These are phyloP conservation scores for Amphilophus citrinellus DNA, from an alignment of 2,113 vertebrate species.

Conservation along the genomic window DNA sequence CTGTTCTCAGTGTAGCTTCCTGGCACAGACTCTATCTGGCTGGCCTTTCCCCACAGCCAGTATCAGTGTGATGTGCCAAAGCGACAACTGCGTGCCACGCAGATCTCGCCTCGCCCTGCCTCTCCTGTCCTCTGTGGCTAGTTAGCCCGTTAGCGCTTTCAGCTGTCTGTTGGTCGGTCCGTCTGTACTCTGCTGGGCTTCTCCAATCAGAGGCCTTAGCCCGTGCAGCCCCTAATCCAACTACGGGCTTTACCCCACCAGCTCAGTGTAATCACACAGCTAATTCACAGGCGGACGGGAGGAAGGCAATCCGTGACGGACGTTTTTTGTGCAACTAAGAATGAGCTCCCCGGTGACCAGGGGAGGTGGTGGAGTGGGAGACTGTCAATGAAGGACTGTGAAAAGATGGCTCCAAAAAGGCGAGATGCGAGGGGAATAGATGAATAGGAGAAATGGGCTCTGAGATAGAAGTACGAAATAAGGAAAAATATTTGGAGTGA, in stretches of 20 bases:
- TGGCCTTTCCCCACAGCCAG: slow-evolving; percentile 77
- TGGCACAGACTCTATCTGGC: slow-evolving; percentile 71
- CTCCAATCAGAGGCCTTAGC: slow-evolving; percentile 73
- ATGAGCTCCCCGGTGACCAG: slow-evolving; percentile 80
- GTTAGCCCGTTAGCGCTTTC: slow-evolving; percentile 59
- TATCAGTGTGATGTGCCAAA: slow-evolving; percentile 73
- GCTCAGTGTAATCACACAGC: slow-evolving; percentile 82
- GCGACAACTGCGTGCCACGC: slow-evolving; percentile 66
- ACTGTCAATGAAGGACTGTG: slow-evolving; percentile 71
- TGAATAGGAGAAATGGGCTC: slow-evolving; percentile 62
- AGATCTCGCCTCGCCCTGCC: slow-evolving; percentile 52
- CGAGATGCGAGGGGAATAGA: slow-evolving; percentile 74
- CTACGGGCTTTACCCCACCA: slow-evolving; percentile 72
- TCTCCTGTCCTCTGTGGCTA: slow-evolving; percentile 59
- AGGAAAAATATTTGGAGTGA: slow-evolving; percentile 66
- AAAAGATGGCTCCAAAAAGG: slow-evolving; percentile 72
- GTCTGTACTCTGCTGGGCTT: slow-evolving; percentile 72
- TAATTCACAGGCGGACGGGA: slow-evolving; percentile 81
- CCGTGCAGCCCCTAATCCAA: slow-evolving; percentile 76
- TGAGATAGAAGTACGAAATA: slow-evolving; percentile 67
- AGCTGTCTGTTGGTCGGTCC: slow-evolving; percentile 46
- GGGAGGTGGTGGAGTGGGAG: slow-evolving; percentile 69
- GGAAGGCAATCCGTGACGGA: slow-evolving; percentile 84
- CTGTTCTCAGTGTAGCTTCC: slow-evolving; percentile 64
- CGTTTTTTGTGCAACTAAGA: slow-evolving; percentile 82